Percentiles rank a stretch among this genome's conserved stretches.
Conservation (phyloP, 2,888 invertebrate species). For the Drosophila melanosoma region DNA sequence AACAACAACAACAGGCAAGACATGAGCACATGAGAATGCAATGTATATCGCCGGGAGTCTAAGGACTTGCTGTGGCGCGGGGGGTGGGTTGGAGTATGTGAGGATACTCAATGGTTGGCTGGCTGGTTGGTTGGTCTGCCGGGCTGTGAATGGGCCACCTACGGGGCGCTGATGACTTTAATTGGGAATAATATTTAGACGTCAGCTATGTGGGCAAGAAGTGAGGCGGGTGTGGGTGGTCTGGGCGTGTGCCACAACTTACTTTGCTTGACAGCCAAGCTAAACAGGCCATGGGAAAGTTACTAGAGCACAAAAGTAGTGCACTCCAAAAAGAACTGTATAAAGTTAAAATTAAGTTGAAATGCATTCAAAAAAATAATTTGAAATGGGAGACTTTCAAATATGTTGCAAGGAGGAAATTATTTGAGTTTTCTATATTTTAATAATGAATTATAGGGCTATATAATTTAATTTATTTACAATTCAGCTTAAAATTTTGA, state of each 20-base stretch:
- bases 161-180: conserved; percentile 83
- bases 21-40: conserved; percentile 39
- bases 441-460: not conserved
- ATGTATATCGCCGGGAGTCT: conserved; percentile 22
- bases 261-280: conserved; percentile 27
- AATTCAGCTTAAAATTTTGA: not conserved
- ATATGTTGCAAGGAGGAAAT: not conserved
- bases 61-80: not conserved
- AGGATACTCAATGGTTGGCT: conserved; percentile 23
- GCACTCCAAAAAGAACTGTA: not conserved
- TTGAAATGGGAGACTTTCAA: not conserved
- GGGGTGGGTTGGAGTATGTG: not conserved
- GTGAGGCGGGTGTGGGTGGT: not conserved
- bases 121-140: conserved; percentile 14
- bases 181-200: conserved; percentile 85
- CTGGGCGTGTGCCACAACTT: conserved; percentile 16
- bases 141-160: conserved; percentile 71
- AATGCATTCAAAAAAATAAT: too few relatives aligned
- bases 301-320: conserved; percentile 2
- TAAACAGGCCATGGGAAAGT: conserved; percentile 40
- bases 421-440: not conserved
- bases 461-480: not conserved
- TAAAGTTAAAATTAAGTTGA: not conserved
- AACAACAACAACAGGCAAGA: conserved; percentile 26
- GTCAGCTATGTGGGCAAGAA: conserved; percentile 56